Conservation (phyloP, 2,888 invertebrate genomes). For the Rhynchonema sp. region DNA sequence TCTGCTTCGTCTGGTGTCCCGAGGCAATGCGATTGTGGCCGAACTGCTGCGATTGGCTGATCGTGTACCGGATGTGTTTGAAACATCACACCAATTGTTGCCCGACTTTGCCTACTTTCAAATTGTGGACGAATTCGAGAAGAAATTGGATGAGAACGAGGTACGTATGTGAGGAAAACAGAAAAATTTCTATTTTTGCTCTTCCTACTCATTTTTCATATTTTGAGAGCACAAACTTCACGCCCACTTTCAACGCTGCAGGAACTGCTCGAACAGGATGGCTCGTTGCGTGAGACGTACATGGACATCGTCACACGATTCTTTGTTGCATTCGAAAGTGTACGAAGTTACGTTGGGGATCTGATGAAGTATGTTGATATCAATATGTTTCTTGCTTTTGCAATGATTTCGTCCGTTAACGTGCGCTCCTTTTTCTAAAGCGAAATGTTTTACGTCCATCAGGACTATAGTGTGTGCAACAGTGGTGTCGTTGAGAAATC, state of each 20-base stretch:
- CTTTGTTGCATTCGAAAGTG: conserved; percentile 77
- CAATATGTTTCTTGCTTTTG: no score
- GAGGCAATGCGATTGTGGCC: conserved; percentile 85
- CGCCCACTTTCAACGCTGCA: no score
- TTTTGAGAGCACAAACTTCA: no score
- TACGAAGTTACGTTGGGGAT: conserved; percentile 78
- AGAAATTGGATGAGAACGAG: conserved; percentile 48
- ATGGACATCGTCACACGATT: conserved; percentile 67
- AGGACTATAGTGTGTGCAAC: no score
- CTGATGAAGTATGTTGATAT: conserved; percentile 43
- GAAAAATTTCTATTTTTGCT: no score
- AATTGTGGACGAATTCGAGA: conserved; percentile 60
- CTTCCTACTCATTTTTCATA: no score
- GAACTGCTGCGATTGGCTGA: conserved; percentile 79
- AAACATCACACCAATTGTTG: conserved; percentile 59
- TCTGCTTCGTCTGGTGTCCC: conserved; percentile 58
- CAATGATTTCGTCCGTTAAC: no score
- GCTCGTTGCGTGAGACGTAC: conserved; percentile 73
- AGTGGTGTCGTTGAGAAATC: no score
- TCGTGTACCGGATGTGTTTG: conserved; percentile 42
- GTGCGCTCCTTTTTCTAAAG: no score
- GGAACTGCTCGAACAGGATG: conserved; percentile 70
- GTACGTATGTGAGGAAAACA: no score
- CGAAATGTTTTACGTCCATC: no score
- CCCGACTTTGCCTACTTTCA: conserved; percentile 82